Percentiles rank a stretch among this genome's conserved stretches.
Conservation (phyloP, 2,113 vertebrate genomes). For the Neolamprologus falcicula region DNA sequence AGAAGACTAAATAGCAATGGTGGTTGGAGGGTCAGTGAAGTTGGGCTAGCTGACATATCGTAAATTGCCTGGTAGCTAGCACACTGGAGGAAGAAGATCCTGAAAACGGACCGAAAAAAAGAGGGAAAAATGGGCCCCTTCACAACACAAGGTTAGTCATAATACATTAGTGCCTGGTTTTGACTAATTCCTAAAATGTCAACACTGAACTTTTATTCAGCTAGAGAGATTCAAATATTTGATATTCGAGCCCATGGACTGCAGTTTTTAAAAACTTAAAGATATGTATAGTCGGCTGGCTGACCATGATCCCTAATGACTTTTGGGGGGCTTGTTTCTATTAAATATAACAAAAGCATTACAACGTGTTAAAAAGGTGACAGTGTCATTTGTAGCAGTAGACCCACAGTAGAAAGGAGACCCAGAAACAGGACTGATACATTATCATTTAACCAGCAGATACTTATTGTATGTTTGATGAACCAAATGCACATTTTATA, state of each 20-base stretch:
- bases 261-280: neutral
- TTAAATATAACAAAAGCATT: neutral
- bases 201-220: neutral
- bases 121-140: neutral
- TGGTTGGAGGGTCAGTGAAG: neutral
- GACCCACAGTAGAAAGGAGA: neutral
- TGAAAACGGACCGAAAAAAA: rapidly evolving
- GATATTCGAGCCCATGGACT: neutral
- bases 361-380: neutral
- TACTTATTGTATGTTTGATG: neutral
- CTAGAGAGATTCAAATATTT: neutral
- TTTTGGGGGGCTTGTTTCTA: neutral
- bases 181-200: neutral
- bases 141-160: neutral
- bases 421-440: neutral
- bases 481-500: neutral
- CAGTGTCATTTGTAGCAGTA: neutral
- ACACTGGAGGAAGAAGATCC: neutral
- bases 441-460: neutral
- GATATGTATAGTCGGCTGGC: neutral
- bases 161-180: neutral
- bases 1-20: neutral
- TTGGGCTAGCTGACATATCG: neutral
- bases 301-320: neutral
- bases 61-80: neutral